phyloP scores from a whole-genome alignment of 2,797 vertebrate genomes.

The Alca torda region DNA sequence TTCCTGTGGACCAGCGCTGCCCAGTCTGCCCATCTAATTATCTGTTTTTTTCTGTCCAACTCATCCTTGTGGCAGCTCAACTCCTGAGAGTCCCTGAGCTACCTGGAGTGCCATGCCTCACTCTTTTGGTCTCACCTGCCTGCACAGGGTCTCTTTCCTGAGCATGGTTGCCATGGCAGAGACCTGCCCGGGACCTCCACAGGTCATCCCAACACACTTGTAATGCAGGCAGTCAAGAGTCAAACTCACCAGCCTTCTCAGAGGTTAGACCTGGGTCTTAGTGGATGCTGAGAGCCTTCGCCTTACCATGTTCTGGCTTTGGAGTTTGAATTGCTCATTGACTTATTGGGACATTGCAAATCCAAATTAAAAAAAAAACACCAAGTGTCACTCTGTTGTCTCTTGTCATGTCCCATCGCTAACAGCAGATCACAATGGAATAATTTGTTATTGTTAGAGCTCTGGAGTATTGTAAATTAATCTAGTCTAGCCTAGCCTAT shows the following conservation, averaged over 20 bases:
- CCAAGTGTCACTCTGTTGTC: not conserved
- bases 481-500: not conserved
- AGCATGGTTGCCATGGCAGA: accelerated
- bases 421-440: not conserved
- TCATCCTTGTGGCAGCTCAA: not conserved
- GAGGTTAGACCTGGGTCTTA: not conserved
- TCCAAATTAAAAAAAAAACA: not conserved
- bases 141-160: not conserved
- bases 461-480: not conserved
- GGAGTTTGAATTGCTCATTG: not conserved
- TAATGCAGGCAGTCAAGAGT: not conserved
- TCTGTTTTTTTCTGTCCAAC: not conserved
- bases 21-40: not conserved
- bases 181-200: not conserved
- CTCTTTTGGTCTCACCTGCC: not conserved
- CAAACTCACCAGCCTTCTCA: not conserved
- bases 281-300: not conserved
- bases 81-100: not conserved
- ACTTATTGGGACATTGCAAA: not conserved
- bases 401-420: not conserved
- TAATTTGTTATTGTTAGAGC: not conserved
- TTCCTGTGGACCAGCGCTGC: not conserved
- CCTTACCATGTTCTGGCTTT: not conserved
- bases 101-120: not conserved
- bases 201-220: not conserved